Evolutionary conservation across 2,113 vertebrate species (phyloP), one percentile per base, ranked within the genome.

Genomic region (Dinomys branickii): DNA sequence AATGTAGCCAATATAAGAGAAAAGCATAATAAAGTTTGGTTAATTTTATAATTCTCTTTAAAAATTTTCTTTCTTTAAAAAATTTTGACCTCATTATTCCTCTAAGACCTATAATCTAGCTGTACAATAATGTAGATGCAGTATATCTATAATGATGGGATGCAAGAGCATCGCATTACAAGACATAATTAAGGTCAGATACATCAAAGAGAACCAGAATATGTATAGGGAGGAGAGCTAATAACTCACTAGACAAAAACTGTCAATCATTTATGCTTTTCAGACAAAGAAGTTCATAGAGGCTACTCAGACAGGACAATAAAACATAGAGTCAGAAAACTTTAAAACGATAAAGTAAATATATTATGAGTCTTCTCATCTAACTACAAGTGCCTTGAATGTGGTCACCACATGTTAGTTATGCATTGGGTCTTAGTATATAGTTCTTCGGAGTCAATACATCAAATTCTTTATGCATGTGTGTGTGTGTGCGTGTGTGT

Each of bases 71-170:
- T 69, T 69, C 35, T 73, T 67, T 33, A 2, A 24, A 73, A 92
- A 28, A 17, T 7, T 75, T 92, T 75, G 73, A 94, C 78, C 33
- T 65, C 12, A 44, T 58, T 87, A 71, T 82, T 89, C 26, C 50
- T 81, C 14, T 84, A 67, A 41, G n/a, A 56, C 14, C 41, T 82
- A 83, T 30, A 80, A 2, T 35, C 0, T 77, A 67, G 6, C 1
- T 78, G 1, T 73, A 87, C 91, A 82, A 67, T 77, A 73, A 75
- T 63, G 81, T 96, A 90, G 33, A 87, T 80, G 59, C 8, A 92
- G 2, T 80, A 38, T 2, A 16, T 44, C 2, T 93, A 50, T 28
- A 41, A 38, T 59, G 22, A 88, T 75, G 26, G 20, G 0, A 82
- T 82, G 26, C 38, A 58, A 26, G 11, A 54, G 7, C 33, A 84